Evolutionary conservation across 2,113 vertebrate genomes (phyloP).

Genomic region (Ctenomys sociabilis): DNA sequence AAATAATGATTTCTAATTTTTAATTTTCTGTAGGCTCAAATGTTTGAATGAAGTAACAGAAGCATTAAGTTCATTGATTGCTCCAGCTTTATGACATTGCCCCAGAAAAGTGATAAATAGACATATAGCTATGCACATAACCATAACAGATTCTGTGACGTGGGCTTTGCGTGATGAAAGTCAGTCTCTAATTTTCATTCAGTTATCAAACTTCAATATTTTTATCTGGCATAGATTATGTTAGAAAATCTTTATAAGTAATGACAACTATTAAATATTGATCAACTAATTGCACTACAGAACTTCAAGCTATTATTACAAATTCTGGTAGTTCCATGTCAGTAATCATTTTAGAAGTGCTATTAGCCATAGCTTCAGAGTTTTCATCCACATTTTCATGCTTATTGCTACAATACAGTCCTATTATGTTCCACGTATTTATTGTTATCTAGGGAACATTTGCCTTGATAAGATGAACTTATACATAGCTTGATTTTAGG

Average conservation of each 20-base stretch:
- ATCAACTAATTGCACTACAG: not conserved
- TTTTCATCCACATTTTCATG: not conserved
- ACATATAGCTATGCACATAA: not conserved
- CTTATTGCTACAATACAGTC: not conserved
- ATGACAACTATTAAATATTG: not conserved
- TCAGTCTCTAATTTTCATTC: not conserved
- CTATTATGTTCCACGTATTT: not conserved
- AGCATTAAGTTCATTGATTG: not conserved
- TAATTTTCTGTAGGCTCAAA: not conserved
- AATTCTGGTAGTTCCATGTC: not conserved
- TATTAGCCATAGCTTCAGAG: not conserved
- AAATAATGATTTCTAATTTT: not conserved
- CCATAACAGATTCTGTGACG: not conserved
- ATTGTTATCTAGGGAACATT: not conserved
- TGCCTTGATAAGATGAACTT: slow-evolving; percentile 17
- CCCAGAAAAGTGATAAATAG: not conserved
- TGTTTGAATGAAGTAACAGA: not conserved
- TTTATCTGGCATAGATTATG: not conserved
- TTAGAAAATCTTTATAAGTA: not conserved
- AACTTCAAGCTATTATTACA: not conserved
- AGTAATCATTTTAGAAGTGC: not conserved
- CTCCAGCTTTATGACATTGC: not conserved
- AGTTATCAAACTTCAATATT: not conserved
- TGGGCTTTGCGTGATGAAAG: not conserved
- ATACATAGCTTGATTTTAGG: not conserved